These are phyloP conservation scores for Potamilus streckersoni DNA, from an alignment of 1,140 invertebrate genomes.

Conservation along the genomic window DNA sequence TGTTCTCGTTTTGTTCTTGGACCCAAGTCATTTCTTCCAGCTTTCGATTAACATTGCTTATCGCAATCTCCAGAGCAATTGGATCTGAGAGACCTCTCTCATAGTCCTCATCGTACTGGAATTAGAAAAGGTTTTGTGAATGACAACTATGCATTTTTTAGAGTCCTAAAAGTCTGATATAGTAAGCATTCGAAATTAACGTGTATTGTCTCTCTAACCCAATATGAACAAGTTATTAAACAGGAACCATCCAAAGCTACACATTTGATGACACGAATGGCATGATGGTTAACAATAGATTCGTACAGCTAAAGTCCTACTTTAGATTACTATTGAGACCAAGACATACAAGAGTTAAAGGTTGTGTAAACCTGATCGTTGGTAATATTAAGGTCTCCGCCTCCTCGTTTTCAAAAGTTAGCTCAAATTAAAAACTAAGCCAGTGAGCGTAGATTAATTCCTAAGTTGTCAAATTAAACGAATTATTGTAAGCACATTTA, in stretches of 20 bases:
- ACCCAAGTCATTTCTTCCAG: conserved; percentile 20
- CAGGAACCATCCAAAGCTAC: not conserved
- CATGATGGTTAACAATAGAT: no score
- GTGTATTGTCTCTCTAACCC: not conserved
- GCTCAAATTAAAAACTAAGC: no score
- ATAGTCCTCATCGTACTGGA: not conserved
- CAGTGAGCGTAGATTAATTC: no score
- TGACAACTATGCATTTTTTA: conserved; percentile 1
- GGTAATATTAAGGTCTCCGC: no score
- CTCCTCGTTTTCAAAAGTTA: no score
- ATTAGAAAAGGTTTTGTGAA: not conserved
- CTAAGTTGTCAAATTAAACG: no score
- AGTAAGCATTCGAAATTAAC: not conserved
- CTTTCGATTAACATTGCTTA: conserved; percentile 11
- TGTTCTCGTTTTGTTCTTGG: not conserved
- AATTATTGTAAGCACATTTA: no score
- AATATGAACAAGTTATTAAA: not conserved
- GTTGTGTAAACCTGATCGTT: no score
- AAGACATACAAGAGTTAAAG: no score
- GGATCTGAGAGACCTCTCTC: conserved; percentile 4
- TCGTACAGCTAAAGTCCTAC: no score
- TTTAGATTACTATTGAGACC: no score
- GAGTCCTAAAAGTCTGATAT: not conserved
- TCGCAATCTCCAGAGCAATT: conserved; percentile 5
- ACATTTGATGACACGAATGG: no score